Evolutionary conservation across 2,888 invertebrate genomes (phyloP).

Genomic region (Odontocolon sp.): DNA sequence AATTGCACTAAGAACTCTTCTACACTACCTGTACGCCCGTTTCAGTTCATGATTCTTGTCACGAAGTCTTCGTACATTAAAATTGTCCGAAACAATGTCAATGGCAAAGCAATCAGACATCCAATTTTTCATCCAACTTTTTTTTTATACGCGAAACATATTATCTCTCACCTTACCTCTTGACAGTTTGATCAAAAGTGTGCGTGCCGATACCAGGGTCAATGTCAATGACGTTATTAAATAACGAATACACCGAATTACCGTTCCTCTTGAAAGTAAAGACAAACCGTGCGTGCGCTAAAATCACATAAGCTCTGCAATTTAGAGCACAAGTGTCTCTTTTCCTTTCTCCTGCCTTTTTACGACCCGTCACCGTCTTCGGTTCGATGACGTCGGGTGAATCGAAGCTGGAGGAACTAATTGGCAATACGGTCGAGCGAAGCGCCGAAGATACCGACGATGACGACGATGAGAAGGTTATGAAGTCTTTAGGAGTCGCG

Average conservation of each 20-base stretch:
- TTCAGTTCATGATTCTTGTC: background rate
- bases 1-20: slow-evolving; percentile 25
- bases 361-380: slow-evolving; percentile 20
- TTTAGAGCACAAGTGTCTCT: slow-evolving; percentile 7
- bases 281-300: slow-evolving; percentile 8
- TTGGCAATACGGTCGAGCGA: slow-evolving; percentile 52
- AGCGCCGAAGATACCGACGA: slow-evolving; percentile 7
- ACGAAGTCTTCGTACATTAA: background rate
- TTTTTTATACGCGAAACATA: too few species aligned
- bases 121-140: background rate
- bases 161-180: background rate
- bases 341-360: slow-evolving; percentile 31
- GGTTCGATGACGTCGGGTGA: slow-evolving; percentile 46
- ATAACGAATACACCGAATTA: background rate
- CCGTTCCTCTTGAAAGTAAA: background rate
- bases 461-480: slow-evolving; percentile 16
- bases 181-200: slow-evolving; percentile 23
- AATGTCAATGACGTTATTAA: slow-evolving; percentile 44
- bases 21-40: background rate
- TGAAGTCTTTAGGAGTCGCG: slow-evolving; percentile 63
- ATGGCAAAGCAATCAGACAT: slow-evolving; percentile 9
- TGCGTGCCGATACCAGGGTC: slow-evolving; percentile 26
- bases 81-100: slow-evolving; percentile 7
- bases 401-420: slow-evolving; percentile 53
- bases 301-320: background rate